These are phyloP conservation scores for Netelia fuscicornis DNA, from an alignment of 2,888 invertebrate species.

Conservation along the genomic window DNA sequence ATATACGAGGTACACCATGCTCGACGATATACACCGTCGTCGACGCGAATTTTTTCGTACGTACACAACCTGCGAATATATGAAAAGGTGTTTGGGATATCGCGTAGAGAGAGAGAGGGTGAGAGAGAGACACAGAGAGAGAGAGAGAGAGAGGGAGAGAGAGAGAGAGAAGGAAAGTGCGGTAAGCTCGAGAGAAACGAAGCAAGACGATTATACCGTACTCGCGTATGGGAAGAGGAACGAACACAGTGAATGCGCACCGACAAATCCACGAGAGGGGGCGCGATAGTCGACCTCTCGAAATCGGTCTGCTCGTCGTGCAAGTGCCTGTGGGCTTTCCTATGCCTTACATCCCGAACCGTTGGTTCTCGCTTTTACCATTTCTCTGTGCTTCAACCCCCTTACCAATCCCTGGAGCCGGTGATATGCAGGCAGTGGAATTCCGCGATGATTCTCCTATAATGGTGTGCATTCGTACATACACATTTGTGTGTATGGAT, in stretches of 20 bases:
- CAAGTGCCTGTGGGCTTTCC: constrained; percentile 68
- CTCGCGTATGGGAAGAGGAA: constrained; percentile 13
- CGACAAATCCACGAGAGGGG: constrained; percentile 54
- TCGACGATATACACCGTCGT: constrained; percentile 45
- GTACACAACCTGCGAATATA: constrained; percentile 10
- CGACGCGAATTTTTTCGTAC: constrained; percentile 56
- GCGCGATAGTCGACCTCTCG: constrained; percentile 73
- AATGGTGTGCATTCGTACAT: constrained; percentile 9
- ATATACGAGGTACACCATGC: constrained; percentile 41
- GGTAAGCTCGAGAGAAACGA: constrained; percentile 37
- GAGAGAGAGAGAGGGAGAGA: constrained; percentile 33
- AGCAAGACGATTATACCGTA: constrained; percentile 1
- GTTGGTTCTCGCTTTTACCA: constrained; percentile 52
- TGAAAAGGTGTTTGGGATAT: constrained; percentile 58
- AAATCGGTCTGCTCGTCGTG: constrained; percentile 75
- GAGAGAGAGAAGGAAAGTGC: constrained; percentile 22
- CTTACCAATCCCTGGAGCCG: not conserved
- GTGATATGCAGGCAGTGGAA: constrained; percentile 24
- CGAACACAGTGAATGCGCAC: constrained; percentile 56
- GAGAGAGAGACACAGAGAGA: too few relatives aligned
- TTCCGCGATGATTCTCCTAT: constrained; percentile 46
- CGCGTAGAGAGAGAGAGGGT: constrained; percentile 10
- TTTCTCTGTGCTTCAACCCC: constrained; percentile 45
- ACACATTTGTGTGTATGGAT: constrained; percentile 10
- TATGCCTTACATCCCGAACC: constrained; percentile 52